phyloP scores from a whole-genome alignment of 2,888 invertebrate genomes.

The Pseudolycoriella hygida region DNA sequence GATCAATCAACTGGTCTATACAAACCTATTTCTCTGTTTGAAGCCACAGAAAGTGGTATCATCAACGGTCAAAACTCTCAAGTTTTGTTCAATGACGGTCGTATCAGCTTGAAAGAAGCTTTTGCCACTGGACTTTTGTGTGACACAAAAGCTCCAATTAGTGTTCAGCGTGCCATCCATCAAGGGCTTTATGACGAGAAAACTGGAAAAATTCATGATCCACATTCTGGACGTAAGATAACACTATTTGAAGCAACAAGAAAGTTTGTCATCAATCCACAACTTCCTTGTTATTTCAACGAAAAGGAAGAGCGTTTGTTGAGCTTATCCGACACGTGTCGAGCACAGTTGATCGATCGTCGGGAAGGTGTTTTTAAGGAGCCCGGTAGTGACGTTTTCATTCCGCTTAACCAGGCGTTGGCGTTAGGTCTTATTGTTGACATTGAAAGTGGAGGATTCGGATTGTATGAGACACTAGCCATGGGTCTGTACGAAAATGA shows the following conservation, averaged over 20 bases:
- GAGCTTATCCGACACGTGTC: constrained; percentile 61
- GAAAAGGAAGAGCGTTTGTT: constrained; percentile 52
- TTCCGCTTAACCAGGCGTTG: constrained; percentile 57
- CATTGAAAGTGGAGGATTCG: constrained; percentile 67
- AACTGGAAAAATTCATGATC: constrained; percentile 68
- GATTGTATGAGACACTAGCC: constrained; percentile 57
- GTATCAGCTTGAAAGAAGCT: constrained; percentile 56
- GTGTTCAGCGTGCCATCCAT: constrained; percentile 68
- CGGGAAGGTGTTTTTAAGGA: constrained; percentile 61
- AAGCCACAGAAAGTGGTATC: constrained; percentile 58
- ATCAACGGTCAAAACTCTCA: constrained; percentile 53
- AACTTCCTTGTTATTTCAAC: constrained; percentile 65
- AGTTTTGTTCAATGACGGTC: constrained; percentile 34
- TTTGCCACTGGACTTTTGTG: constrained; percentile 62
- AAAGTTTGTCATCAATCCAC: constrained; percentile 61
- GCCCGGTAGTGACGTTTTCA: constrained; percentile 43
- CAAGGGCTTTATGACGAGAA: constrained; percentile 69
- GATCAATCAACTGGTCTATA: constrained; percentile 59
- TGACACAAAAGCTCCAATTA: constrained; percentile 65
- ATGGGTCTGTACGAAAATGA: constrained; percentile 60
- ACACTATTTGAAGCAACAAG: constrained; percentile 72
- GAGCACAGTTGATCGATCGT: constrained; percentile 63
- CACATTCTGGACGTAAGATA: constrained; percentile 56
- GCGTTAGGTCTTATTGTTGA: constrained; percentile 67
- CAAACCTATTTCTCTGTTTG: constrained; percentile 57